Base-by-base conservation (phyloP, 2,113 vertebrate species). In the Platichthys stellatus region DNA sequence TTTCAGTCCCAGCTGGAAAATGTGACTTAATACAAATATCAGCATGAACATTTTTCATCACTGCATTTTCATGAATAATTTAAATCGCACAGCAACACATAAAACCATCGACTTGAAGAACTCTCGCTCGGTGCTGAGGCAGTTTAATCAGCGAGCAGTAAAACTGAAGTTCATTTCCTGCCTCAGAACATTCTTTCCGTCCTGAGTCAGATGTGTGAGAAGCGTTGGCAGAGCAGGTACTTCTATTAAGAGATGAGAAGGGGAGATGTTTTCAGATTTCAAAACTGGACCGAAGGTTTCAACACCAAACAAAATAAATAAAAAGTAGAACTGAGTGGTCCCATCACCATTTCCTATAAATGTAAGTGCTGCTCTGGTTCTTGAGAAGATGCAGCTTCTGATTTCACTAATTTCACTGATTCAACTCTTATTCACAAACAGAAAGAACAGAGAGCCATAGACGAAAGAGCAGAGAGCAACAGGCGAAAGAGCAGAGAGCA, bases 141-240 rank as follows among this genome's bases (percentile, higher is more conserved):
- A 23, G 58, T 79, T 72, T 69, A 64, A 64, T 63, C 45, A 49
- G 26, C 49, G 15, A 1, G 59, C 61, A 66, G 38, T 74, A 53
- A 78, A 70, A 62, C 11, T 43, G 4, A 12, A 56, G n/a, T 79
- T 40, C n/a, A 72, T 68, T 43, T 49, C 38, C 31, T 43, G 51
- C 53, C 63, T 69, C 35, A 66, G 73, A 69, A 74, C 77, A 80
- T 89, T 89, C 79, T 62, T 86, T 85, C 74, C 82, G 56, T 31
- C 26, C 13, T 69, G 66, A 80, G 65, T 89, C 87, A 82, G 56
- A 0, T 2, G 15, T 23, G 64, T 66, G 49, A 60, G 23, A 65
- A 43, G 40, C 38, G 49, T 9, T 72, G 38, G 20, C 17, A 76
- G 47, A 13, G 21, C 20, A 58, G 11, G 60, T 54, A 38, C 61